phyloP scores from a whole-genome alignment of 2,113 vertebrate species.

The Ibidorhyncha struthersii region DNA sequence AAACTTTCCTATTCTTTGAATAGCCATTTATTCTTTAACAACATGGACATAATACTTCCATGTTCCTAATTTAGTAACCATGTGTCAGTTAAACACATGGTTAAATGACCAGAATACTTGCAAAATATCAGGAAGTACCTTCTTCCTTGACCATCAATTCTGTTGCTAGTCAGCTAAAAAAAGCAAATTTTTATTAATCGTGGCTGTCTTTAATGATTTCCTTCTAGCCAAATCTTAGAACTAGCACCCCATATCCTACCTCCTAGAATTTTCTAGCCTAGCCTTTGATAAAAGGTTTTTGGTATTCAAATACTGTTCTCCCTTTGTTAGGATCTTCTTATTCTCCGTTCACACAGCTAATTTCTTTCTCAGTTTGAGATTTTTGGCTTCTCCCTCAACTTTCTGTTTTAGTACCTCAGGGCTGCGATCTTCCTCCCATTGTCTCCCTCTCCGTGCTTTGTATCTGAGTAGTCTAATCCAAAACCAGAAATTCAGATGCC shows the following conservation, averaged over 20 bases:
- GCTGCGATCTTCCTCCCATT: background rate
- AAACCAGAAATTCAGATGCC: background rate
- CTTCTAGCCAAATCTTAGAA: background rate
- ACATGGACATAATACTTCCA: background rate
- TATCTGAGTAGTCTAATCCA: background rate
- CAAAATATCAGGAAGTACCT: background rate
- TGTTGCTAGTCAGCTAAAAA: background rate
- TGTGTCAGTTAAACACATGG: background rate
- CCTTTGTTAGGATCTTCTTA: background rate
- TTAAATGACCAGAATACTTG: background rate
- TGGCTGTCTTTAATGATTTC: background rate
- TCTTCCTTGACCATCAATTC: background rate
- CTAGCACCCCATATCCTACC: background rate
- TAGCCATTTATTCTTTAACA: background rate
- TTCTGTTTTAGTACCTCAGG: background rate
- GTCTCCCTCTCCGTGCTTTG: background rate
- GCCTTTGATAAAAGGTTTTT: background rate
- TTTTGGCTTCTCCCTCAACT: background rate
- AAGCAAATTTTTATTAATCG: background rate
- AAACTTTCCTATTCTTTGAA: background rate
- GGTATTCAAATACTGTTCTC: background rate
- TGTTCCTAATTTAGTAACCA: background rate
- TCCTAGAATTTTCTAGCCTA: background rate
- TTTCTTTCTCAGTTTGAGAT: background rate
- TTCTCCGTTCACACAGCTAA: background rate